These are phyloP conservation scores for Lottia scabra DNA, from an alignment of 2,888 invertebrate genomes.

Conservation along the genomic window DNA sequence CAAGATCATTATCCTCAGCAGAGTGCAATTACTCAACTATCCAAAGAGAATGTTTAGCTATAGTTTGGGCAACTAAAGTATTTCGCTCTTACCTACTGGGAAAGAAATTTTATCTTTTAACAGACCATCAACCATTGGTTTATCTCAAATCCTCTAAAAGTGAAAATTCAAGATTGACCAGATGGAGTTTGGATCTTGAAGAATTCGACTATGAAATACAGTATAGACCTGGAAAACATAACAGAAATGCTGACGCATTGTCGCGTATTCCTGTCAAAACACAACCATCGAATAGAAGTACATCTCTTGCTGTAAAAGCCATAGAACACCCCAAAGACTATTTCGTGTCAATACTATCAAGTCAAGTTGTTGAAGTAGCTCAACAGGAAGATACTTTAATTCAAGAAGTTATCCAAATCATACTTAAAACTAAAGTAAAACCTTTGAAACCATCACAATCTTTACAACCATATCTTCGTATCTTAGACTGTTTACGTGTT, in stretches of 20 bases:
- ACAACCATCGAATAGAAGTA: too few species aligned
- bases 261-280: neutral
- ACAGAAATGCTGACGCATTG: neutral
- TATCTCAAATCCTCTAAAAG: neutral
- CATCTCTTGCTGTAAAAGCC: too few species aligned
- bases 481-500: neutral
- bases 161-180: neutral
- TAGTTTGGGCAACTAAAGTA: constrained; percentile 13
- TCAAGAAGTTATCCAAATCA: neutral
- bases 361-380: neutral
- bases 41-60: constrained; percentile 14
- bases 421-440: neutral
- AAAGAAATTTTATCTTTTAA: neutral
- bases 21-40: constrained; percentile 22
- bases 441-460: neutral
- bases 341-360: neutral
- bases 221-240: neutral
- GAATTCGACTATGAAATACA: neutral
- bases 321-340: too few species aligned
- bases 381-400: neutral
- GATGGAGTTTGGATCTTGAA: neutral
- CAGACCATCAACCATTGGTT: neutral
- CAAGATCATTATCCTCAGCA: constrained; percentile 7
- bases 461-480: neutral
- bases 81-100: constrained; percentile 16